Percentiles rank a stretch among this genome's conserved stretches.
These are phyloP conservation scores for Bathynomus jamesi DNA, from an alignment of 1,140 invertebrate genomes.

Conservation along the genomic window DNA sequence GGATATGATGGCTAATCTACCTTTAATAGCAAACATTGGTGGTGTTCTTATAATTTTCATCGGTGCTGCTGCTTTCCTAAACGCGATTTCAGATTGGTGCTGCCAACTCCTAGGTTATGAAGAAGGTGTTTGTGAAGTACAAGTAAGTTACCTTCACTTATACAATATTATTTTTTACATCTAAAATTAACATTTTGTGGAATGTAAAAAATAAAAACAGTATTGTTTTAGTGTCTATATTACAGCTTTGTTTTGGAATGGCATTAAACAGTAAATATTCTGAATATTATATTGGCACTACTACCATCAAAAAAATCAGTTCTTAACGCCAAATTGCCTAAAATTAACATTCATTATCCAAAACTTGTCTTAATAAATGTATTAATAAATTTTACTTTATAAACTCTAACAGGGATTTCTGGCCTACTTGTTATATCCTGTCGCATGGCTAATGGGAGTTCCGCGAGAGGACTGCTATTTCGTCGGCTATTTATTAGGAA, in stretches of 20 bases:
- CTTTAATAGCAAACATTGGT: neutral
- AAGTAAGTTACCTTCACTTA: neutral
- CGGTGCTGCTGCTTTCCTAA: neutral
- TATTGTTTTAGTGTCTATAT: too few species aligned
- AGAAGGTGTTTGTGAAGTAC: neutral
- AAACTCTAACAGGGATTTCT: neutral
- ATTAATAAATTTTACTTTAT: too few species aligned
- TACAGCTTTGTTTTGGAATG: too few species aligned
- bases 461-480: neutral
- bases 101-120: neutral
- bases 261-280: too few species aligned
- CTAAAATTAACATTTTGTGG: too few species aligned
- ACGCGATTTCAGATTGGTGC: neutral
- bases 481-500: neutral
- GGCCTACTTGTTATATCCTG: neutral
- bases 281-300: too few species aligned
- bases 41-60: neutral
- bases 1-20: neutral
- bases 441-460: neutral
- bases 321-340: too few species aligned
- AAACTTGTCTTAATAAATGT: too few species aligned
- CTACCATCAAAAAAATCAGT: too few species aligned
- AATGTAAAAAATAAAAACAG: too few species aligned
- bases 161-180: neutral
- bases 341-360: too few species aligned